Percentiles rank a stretch among this genome's conserved stretches.
phyloP scores from a whole-genome alignment of 1,140 invertebrate genomes.

The Diachasma alloeum region DNA sequence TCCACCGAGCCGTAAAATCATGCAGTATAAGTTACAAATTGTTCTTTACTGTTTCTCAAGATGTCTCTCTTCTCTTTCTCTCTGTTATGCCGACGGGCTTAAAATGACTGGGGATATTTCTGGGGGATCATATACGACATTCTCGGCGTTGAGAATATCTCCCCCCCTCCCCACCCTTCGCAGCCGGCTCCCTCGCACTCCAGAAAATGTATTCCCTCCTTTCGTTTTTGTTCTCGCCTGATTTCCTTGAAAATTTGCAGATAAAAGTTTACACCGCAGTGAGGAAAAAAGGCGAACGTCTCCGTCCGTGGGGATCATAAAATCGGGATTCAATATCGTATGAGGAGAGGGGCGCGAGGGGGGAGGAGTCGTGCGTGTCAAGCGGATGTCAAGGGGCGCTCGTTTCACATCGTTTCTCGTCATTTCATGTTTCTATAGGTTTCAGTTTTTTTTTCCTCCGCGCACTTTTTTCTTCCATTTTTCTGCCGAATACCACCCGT shows the following conservation, averaged over 20 bases:
- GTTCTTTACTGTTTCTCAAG: conserved; percentile 7
- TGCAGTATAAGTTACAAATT: conserved; percentile 30
- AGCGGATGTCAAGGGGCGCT: conserved; percentile 54
- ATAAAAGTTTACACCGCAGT: conserved; percentile 59
- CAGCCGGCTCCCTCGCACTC: background rate
- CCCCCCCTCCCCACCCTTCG: too few relatives aligned
- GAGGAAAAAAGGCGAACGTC: conserved; percentile 33
- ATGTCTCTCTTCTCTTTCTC: background rate
- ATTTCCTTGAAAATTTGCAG: conserved; percentile 55
- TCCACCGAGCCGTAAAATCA: conserved; percentile 31
- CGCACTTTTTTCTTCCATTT: conserved; percentile 7
- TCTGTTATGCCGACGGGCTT: background rate
- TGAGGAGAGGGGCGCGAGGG: conserved; percentile 13
- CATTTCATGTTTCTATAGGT: conserved; percentile 10
- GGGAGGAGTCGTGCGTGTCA: conserved; percentile 53
- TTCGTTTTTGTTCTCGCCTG: conserved; percentile 39
- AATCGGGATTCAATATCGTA: conserved; percentile 61
- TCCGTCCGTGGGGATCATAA: conserved; percentile 51
- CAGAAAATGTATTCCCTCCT: background rate
- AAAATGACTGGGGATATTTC: background rate
- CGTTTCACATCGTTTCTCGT: conserved; percentile 30
- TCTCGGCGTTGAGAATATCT: background rate
- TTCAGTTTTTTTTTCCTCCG: conserved; percentile 1
- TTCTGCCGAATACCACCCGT: conserved; percentile 9
- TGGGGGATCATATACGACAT: conserved; percentile 11